Base-by-base conservation (phyloP, 2,888 invertebrate genomes). In the Heliconius erato region DNA sequence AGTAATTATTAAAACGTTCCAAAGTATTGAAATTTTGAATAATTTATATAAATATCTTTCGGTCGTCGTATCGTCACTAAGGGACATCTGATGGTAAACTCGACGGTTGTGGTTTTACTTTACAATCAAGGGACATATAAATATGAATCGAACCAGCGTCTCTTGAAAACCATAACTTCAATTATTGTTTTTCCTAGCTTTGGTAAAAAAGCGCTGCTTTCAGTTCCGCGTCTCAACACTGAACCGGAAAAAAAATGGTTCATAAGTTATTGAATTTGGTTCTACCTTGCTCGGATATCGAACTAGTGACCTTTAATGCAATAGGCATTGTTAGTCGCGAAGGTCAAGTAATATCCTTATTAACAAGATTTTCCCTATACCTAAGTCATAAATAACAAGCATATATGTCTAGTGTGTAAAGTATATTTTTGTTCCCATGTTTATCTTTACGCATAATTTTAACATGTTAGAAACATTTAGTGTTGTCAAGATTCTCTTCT, bases 231-330 rank as follows among this genome's bases (percentile, higher is more conserved):
- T 63, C 9, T 63, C 23, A 63, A n/a, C 63, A 63, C 4, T 63
- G 12, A n/a, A 63, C n/a, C 63, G 63, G n/a, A 63, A 63, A 63
- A 59, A n/a, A 6, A 63, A 11, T 72, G 26, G 9, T 49, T 28
- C 26, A 44, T 71, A 71, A 26, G 9, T 35, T 69, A 69, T 69
- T 69, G 32, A 49, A 44, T 72, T 72, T 40, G 44, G 5, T 6
- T n/a, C n/a, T 44, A 40, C 72, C 44, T 72, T n/a, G 72, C 26
- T 28, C 72, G 72, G 44, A 72, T 71, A 44, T 71, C 71, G 71
- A 71, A 71, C 71, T 71, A 44, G 40, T 72, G 72, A 72, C 72
- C 72, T 72, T 72, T 44, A 16, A 16, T 26, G 44, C 26, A 72
- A n/a, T 71, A 71, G n/a, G 71, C 71, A 14, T 71, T 26, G 71